Conservation (phyloP, 2,113 vertebrate genomes). For the Varanus salvator region DNA sequence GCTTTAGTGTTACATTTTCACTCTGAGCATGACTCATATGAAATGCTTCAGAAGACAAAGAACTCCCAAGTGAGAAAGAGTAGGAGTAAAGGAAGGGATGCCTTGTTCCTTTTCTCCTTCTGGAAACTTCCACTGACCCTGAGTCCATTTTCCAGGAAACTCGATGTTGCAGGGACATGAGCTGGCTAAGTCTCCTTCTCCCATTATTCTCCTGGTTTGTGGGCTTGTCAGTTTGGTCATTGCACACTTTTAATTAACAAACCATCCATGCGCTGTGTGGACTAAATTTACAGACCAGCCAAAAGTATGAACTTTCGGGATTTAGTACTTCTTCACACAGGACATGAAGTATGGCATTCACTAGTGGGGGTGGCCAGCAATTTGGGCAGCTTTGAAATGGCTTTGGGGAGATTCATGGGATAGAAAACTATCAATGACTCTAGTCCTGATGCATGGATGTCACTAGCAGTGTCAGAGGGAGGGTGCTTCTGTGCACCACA, state of each 20-base stretch:
- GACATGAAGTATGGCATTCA: too few species aligned
- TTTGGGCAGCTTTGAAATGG: too few species aligned
- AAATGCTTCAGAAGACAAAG: slow-evolving; percentile 18
- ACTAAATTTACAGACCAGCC: not conserved
- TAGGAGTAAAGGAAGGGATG: not conserved
- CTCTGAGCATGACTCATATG: slow-evolving; percentile 23
- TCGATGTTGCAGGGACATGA: not conserved
- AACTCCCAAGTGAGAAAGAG: not conserved
- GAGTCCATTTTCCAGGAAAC: not conserved
- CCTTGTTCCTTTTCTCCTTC: not conserved
- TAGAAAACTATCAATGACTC: too few species aligned
- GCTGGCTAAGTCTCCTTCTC: not conserved
- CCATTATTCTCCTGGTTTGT: too few species aligned
- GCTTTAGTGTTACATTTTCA: not conserved
- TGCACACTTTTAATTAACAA: not conserved
- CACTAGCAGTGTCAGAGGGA: too few species aligned
- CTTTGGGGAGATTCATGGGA: too few species aligned
- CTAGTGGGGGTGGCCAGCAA: too few species aligned
- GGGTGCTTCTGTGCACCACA: too few species aligned
- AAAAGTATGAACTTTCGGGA: not conserved
- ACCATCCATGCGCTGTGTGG: not conserved
- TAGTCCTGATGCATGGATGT: too few species aligned
- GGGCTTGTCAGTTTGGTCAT: too few species aligned
- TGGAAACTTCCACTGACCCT: not conserved
- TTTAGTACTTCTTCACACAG: not conserved